Percentiles rank a stretch among this genome's conserved stretches.
Evolutionary conservation across 1,140 invertebrate genomes (phyloP).

Genomic region (Helicoverpa zea): DNA sequence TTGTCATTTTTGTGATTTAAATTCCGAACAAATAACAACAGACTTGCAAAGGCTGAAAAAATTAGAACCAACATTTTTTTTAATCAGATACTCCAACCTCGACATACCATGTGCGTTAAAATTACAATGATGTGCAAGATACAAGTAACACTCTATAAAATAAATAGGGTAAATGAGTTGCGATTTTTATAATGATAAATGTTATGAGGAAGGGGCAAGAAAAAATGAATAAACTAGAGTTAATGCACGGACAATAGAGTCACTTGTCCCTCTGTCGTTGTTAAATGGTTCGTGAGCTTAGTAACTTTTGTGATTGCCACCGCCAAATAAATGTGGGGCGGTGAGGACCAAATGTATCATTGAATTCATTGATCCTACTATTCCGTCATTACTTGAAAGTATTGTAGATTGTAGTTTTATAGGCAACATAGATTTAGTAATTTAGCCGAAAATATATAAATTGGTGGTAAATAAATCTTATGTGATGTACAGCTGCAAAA

Average conservation of each 20-base stretch:
- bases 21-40: too few relatives aligned
- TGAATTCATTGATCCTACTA: not conserved
- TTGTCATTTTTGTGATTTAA: too few relatives aligned
- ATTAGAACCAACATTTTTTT: too few relatives aligned
- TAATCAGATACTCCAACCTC: constrained; percentile 3
- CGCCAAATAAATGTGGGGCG: constrained; percentile 67
- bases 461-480: too few relatives aligned
- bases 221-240: constrained; percentile 68
- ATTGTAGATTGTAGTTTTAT: not conserved
- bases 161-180: constrained; percentile 74
- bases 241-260: constrained; percentile 71
- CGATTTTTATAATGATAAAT: constrained; percentile 71
- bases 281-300: constrained; percentile 75
- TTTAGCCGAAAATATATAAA: too few relatives aligned
- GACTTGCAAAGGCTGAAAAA: not conserved
- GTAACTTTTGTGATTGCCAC: constrained; percentile 56
- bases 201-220: constrained; percentile 55
- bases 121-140: constrained; percentile 66
- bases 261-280: constrained; percentile 71
- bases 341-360: not conserved
- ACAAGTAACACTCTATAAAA: constrained; percentile 57
- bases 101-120: constrained; percentile 65
- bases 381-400: not conserved
- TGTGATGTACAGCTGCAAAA: too few relatives aligned
- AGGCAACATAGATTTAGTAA: not conserved